Percentiles rank a stretch among this genome's conserved stretches.
Evolutionary conservation across 2,113 vertebrate species (phyloP).

Genomic region (Phylloscopus trochiloides): DNA sequence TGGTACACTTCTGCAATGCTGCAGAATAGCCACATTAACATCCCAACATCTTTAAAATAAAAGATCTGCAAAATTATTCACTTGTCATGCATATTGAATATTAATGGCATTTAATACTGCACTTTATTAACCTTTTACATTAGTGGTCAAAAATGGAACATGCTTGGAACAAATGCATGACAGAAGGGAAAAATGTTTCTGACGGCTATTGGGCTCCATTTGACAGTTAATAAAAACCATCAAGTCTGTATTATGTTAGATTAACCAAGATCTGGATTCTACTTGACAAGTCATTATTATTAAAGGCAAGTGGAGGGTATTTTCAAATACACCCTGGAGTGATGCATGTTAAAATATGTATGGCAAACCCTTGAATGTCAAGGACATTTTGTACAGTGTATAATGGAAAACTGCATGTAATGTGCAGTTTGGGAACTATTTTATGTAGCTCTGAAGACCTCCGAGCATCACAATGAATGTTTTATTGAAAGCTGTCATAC

Average conservation of each 20-base stretch:
- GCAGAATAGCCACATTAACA: slow-evolving; percentile 48
- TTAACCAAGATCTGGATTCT: slow-evolving; percentile 78
- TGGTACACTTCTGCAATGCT: slow-evolving; percentile 26
- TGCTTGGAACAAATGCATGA: slow-evolving; percentile 53
- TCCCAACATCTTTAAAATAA: slow-evolving; percentile 50
- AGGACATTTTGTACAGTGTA: slow-evolving; percentile 73
- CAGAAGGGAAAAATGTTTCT: slow-evolving; percentile 70
- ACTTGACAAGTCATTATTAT: slow-evolving; percentile 84
- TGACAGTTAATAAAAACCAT: slow-evolving; percentile 81
- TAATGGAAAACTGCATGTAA: slow-evolving; percentile 74
- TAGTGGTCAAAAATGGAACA: slow-evolving; percentile 73
- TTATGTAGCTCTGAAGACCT: slow-evolving; percentile 71
- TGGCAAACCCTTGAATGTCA: slow-evolving; percentile 79
- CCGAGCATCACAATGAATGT: slow-evolving; percentile 70
- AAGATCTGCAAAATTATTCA: slow-evolving; percentile 65
- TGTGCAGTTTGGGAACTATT: slow-evolving; percentile 76
- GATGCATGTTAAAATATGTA: slow-evolving; percentile 78
- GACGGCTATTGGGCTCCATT: slow-evolving; percentile 65
- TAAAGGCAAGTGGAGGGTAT: slow-evolving; percentile 82
- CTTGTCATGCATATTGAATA: slow-evolving; percentile 62
- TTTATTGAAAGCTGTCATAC: slow-evolving; percentile 68
- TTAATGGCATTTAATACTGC: slow-evolving; percentile 63
- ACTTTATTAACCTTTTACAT: slow-evolving; percentile 77
- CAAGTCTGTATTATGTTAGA: slow-evolving; percentile 78
- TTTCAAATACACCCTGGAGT: slow-evolving; percentile 82